Conservation (phyloP, 2,888 invertebrate species). For the Drosophila flavopinicola region DNA sequence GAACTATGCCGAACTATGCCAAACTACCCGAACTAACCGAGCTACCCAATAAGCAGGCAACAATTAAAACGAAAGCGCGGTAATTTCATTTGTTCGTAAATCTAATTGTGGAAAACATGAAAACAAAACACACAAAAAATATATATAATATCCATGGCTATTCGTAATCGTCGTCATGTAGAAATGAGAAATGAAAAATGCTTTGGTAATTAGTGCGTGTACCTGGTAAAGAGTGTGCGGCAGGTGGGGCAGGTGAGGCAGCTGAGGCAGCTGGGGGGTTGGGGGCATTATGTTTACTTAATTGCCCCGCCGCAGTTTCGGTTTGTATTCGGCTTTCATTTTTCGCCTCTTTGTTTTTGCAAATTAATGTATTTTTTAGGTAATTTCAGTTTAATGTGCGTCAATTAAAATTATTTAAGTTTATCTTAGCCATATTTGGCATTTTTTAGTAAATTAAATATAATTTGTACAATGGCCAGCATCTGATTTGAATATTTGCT, state of each 20-base stretch:
- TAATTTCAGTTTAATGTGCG: slow-evolving; percentile 77
- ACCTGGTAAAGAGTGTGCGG: no score
- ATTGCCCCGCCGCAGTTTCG: slow-evolving; percentile 41
- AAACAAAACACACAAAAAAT: slow-evolving; percentile 16
- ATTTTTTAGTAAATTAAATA: slow-evolving; percentile 67
- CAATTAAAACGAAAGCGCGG: slow-evolving; percentile 80
- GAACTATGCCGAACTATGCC: slow-evolving; percentile 7
- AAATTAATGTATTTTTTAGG: slow-evolving; percentile 51
- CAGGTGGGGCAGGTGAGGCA: slow-evolving; percentile 1
- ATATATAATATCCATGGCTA: slow-evolving; percentile 24
- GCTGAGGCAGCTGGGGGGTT: neutral
- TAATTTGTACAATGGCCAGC: slow-evolving; percentile 56
- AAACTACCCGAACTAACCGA: slow-evolving; percentile 30
- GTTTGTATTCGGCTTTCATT: slow-evolving; percentile 46
- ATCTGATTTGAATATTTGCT: slow-evolving; percentile 22
- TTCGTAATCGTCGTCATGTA: slow-evolving; percentile 35
- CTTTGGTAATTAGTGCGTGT: slow-evolving; percentile 76
- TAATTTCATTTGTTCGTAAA: slow-evolving; percentile 80
- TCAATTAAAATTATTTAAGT: slow-evolving; percentile 76
- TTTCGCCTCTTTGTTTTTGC: slow-evolving; percentile 58
- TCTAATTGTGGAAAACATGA: slow-evolving; percentile 71
- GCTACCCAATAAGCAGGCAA: slow-evolving; percentile 63
- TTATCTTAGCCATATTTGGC: slow-evolving; percentile 54
- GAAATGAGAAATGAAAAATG: slow-evolving; percentile 58
- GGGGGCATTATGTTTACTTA: slow-evolving; percentile 44